phyloP scores from a whole-genome alignment of 2,888 invertebrate species.

The Acleris laterana region DNA sequence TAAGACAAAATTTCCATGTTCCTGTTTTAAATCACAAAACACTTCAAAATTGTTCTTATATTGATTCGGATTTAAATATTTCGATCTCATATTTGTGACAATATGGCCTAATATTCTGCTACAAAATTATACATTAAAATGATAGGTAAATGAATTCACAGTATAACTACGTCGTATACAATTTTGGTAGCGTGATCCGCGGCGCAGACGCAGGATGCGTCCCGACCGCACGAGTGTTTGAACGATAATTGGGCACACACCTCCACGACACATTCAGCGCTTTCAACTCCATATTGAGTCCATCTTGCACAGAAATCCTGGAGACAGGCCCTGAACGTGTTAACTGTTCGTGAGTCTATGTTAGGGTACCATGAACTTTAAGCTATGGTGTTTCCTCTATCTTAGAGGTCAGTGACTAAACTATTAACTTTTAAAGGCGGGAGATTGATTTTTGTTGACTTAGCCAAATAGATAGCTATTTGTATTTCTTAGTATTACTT shows the following conservation, averaged over 20 bases:
- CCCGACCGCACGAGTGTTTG: slow-evolving; percentile 16
- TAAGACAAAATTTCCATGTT: too few species aligned
- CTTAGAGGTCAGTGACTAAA: not conserved
- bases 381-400: not conserved
- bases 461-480: not conserved
- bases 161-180: slow-evolving; percentile 20
- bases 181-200: slow-evolving; percentile 32
- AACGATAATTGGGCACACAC: slow-evolving; percentile 41
- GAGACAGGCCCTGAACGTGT: not conserved
- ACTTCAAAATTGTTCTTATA: too few species aligned
- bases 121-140: too few species aligned
- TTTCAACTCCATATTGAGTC: too few species aligned
- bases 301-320: too few species aligned
- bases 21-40: too few species aligned
- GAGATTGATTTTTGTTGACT: not conserved
- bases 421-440: not conserved
- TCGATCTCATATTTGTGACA: too few species aligned
- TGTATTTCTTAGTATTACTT: not conserved
- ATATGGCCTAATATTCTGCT: too few species aligned
- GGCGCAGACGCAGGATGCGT: slow-evolving; percentile 38
- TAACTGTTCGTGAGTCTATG: slow-evolving; percentile 19
- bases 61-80: too few species aligned
- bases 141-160: not conserved
- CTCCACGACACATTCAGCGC: slow-evolving; percentile 13
- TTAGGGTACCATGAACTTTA: slow-evolving; percentile 18